phyloP scores from a whole-genome alignment of 2,113 vertebrate genomes.

The Siniperca knerii region DNA sequence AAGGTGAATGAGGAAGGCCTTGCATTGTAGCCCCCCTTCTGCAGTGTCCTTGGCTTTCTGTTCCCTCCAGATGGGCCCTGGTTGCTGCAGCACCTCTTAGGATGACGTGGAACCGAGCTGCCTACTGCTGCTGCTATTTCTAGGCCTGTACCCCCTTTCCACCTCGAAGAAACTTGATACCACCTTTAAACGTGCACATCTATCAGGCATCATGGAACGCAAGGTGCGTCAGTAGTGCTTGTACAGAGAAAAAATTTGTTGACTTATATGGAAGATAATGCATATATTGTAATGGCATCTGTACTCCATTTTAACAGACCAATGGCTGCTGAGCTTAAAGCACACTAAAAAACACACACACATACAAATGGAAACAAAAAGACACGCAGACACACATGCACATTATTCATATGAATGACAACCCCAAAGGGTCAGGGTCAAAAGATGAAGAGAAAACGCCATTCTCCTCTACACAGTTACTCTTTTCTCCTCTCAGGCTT shows the following conservation, averaged over 20 bases:
- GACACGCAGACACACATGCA: not conserved
- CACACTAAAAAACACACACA: not conserved
- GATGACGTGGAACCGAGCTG: constrained; percentile 67
- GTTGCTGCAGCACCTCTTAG: constrained; percentile 57
- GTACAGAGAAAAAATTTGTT: constrained; percentile 14
- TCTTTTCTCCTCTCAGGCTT: constrained; percentile 40
- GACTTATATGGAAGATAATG: constrained; percentile 1
- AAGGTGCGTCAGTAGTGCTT: not conserved
- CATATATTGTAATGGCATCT: not conserved
- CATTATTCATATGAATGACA: constrained; percentile 12
- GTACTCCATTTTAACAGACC: not conserved
- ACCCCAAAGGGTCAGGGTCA: constrained; percentile 32
- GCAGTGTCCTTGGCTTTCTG: constrained; percentile 71
- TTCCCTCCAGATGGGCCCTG: constrained; percentile 68
- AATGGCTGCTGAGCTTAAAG: not conserved
- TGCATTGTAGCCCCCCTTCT: constrained; percentile 31
- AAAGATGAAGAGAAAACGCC: constrained; percentile 24
- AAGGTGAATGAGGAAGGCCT: constrained; percentile 11
- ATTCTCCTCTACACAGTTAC: constrained; percentile 15
- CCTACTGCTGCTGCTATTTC: constrained; percentile 58
- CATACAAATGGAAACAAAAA: not conserved
- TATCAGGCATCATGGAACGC: constrained; percentile 30
- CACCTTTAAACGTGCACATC: constrained; percentile 67
- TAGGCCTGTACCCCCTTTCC: constrained; percentile 40
- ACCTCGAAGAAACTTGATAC: constrained; percentile 55